Base-by-base conservation (phyloP, 2,797 vertebrate genomes). In the Galago senegalensis region DNA sequence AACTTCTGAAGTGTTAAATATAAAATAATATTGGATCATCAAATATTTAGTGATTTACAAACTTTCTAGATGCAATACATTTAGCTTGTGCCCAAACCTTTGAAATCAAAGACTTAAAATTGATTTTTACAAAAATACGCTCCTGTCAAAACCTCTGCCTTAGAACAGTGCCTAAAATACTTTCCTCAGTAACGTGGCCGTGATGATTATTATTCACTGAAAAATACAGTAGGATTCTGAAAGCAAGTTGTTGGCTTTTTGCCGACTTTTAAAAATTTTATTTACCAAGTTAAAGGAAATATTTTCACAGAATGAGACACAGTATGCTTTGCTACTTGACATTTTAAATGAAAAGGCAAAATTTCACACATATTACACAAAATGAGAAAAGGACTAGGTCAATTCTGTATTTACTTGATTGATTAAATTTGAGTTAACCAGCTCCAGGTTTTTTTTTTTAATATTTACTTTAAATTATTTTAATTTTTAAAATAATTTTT, bases 251-350 rank as follows among this genome's bases (percentile, higher is more conserved):
- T 65, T 81, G 6, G 27, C 4, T 49, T 56, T 91, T 37, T 46
- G 18, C 16, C 63, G 79, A 87, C 0, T 86, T 69, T 85, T 20
- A 25, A 75, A 95, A 69, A 61, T 46, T 60, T 27, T 23, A 89
- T 89, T 93, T 69, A 76, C 2, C 87, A 93, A 89, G 72, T 63
- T 93, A 61, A 86, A 70, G 25, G 25, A 86, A n/a, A 70, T 27
- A 34, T 49, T 63, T 83, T 63, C 80, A 10, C 11, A 65, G 4
- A 21, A 75, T 17, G 29, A 63, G 31, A 56, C 29, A 67, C 11
- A 49, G 7, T 13, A 10, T 79, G 23, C n/a, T 82, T 67, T 69
- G 18, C 10, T 65, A 49, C 13, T 76, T 85, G 18, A 25, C 4
- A 27, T 81, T 89, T 86, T 58, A 43, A 23, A 34, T 60, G 12